Base-by-base conservation (phyloP, 1,140 invertebrate genomes). In the Penaeus vannamei region DNA sequence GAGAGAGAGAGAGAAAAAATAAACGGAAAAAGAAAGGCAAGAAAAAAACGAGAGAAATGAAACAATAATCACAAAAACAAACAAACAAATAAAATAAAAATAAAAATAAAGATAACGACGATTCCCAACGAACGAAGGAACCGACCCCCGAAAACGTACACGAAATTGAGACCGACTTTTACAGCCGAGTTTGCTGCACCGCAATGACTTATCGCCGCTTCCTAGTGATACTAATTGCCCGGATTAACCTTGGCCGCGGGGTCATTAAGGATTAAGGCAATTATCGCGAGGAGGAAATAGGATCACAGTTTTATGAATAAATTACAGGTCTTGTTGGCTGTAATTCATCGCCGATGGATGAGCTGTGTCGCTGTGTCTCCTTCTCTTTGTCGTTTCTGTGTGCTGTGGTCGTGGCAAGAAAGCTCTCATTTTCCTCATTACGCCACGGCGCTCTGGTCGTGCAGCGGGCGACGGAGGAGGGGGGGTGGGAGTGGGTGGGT, bases 241-340 rank as follows among this genome's bases (percentile, higher is more conserved):
- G 53, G 53, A 53, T 53, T 53, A 53, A 53, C 53, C 53, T 53
- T 53, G 53, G 53, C 53, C 14, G 53, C 53, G 10, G 61, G 20
- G 29, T 2, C 64, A 17, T 53, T 46, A 5, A 53, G 53, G 53
- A 53, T 53, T 53, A 53, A 10, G 53, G 5, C 53, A 53, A 53
- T 53, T 53, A 53, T 5, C 53, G 53, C 53, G 7, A 53, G 17
- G 53, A 85, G 84, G 84, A 85, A 85, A 72, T 85, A 66, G 84
- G 84, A 85, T 85, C 84, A 46, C 64, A 69, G 84, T 85, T 85
- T 85, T 85, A 85, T 85, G 84, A 85, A 85, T 85, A 85, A 61
- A 85, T 85, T 69, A 85, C 53, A 36, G 84, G 84, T 64, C 66
- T 85, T n/a, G 32, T 0, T 85, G 84, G 10, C 10, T 53, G 17